Evolutionary conservation across 2,113 vertebrate species (phyloP).

Genomic region (pig (Sus scrofa)): T2T-Sscrofa CM000812.6:37264501-37265000

Average conservation of each 20-base stretch:
- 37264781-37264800: not conserved
- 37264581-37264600: not conserved
- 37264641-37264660: not conserved
- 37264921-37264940: not conserved
- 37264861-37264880: not conserved
- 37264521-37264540: not conserved
- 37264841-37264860: not conserved
- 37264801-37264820: not conserved
- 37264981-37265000: not conserved
- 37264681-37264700: not conserved
- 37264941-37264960: not conserved
- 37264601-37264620: not conserved
- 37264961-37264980: not conserved
- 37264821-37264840: not conserved
- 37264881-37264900: not conserved
- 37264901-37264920: not conserved
- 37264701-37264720: not conserved
- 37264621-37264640: not conserved
- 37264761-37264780: not conserved
- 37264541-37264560: not conserved
- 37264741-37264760: not conserved
- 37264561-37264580: not conserved
- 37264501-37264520: constrained; percentile 3
- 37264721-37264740: constrained; percentile 37
- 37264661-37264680: not conserved